Base-by-base conservation (phyloP, 2,888 invertebrate genomes). In the Thecocarcelia acutangulata region DNA sequence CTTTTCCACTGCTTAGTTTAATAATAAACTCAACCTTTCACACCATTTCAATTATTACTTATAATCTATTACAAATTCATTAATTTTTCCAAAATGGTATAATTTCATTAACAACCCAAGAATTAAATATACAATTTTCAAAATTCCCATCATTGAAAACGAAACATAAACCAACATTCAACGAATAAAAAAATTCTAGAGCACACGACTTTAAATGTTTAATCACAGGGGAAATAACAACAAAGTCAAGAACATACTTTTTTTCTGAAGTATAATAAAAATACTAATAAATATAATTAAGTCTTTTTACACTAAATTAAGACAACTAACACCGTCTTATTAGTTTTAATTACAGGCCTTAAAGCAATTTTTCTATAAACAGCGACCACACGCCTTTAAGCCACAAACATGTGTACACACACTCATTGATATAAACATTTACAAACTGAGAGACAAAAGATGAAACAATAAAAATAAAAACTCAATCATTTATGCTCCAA, bases 291-390 rank as follows among this genome's bases (percentile, higher is more conserved):
- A 66, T 73, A 73, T 79, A 73, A 79, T 79, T 79, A 79, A 79
- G 66, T 52, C 66, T 66, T 72, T 78, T 73, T 52, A 79, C 66
- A 79, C 78, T 66, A 73, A 79, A 79, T 79, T 68, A 79, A 79
- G 78, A 79, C 66, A 73, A 79, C 76, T 46, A 58, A 69, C 37
- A 68, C 50, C 21, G 37, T 33, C 78, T 79, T 73, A 73, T 79
- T 73, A 79, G 73, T 79, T 79, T 79, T 79, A 79, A 79, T 79
- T 79, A 68, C 68, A 66, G 66, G 78, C 72, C 78, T 73, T 59
- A 52, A 79, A 66, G 78, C 59, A 66, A 48, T 78, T 72, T 73
- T 79, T 59, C 40, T 54, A 66, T 50, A 48, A 74, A 54, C 21
- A 70, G 15, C 48, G 74, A 59, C 78, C 78, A 79, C 78, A 79